Evolutionary conservation across 1,140 invertebrate species (phyloP).

Genomic region (Papilio xuthus): DNA sequence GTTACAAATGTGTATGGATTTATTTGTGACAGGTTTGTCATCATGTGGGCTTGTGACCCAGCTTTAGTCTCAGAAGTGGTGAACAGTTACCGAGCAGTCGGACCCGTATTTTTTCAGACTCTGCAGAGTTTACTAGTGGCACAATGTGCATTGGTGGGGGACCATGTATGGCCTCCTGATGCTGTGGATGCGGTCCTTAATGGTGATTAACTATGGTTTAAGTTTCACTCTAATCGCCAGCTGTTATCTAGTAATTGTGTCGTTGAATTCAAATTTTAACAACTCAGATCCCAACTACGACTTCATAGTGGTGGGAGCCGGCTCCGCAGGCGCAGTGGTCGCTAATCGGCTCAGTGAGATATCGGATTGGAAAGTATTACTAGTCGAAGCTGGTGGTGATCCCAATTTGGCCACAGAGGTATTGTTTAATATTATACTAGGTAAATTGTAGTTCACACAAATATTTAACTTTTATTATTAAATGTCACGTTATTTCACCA

Average conservation of each 20-base stretch:
- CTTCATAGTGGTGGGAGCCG: slow-evolving; percentile 56
- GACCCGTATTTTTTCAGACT: slow-evolving; percentile 81
- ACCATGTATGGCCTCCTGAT: slow-evolving; percentile 79
- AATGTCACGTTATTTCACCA: too few relatives aligned
- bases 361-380: slow-evolving; percentile 86
- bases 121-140: slow-evolving; percentile 80
- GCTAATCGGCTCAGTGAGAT: slow-evolving; percentile 91
- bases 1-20: background rate
- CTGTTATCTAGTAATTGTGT: background rate
- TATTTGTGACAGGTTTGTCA: slow-evolving; percentile 4
- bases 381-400: slow-evolving; percentile 78
- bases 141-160: slow-evolving; percentile 81
- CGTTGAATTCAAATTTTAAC: background rate
- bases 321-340: slow-evolving; percentile 91
- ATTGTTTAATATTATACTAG: too few relatives aligned
- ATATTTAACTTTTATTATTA: too few relatives aligned
- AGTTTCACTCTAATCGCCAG: background rate
- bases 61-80: slow-evolving; percentile 48
- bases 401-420: slow-evolving; percentile 53
- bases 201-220: slow-evolving; percentile 43
- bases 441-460: too few relatives aligned
- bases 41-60: slow-evolving; percentile 61
- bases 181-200: slow-evolving; percentile 76
- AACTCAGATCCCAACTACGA: slow-evolving; percentile 57
- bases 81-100: slow-evolving; percentile 55